phyloP scores from a whole-genome alignment of 1,140 invertebrate species.

The Cotesia glomerata region DNA sequence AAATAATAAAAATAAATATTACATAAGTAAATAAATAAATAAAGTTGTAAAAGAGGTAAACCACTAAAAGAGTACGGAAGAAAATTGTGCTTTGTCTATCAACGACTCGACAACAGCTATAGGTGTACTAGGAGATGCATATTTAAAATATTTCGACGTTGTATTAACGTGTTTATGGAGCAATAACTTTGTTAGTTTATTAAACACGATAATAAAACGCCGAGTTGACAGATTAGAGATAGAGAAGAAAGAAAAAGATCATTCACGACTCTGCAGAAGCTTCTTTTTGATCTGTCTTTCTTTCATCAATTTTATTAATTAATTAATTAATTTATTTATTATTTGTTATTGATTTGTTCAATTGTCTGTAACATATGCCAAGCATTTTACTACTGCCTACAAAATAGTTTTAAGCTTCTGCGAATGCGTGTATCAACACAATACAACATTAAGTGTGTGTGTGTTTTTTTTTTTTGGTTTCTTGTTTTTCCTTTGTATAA shows the following conservation, averaged over 20 bases:
- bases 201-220: constrained; percentile 42
- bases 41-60: constrained; percentile 36
- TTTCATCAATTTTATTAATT: neutral
- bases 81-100: constrained; percentile 61
- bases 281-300: constrained; percentile 20
- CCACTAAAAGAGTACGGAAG: constrained; percentile 41
- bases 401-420: constrained; percentile 39
- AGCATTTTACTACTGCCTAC: constrained; percentile 26
- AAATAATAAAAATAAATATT: constrained; percentile 26
- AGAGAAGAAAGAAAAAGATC: constrained; percentile 22
- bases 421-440: constrained; percentile 41
- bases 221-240: neutral
- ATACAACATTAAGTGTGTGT: constrained; percentile 44
- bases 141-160: constrained; percentile 44
- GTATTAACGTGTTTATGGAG: constrained; percentile 22
- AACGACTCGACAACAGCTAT: constrained; percentile 62
- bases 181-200: neutral
- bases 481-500: constrained; percentile 10
- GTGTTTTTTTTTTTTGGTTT: constrained; percentile 29
- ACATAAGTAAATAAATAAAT: constrained; percentile 30
- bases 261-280: constrained; percentile 49
- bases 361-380: constrained; percentile 15
- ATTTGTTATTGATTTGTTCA: neutral
- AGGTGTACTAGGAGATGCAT: constrained; percentile 55
- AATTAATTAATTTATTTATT: constrained; percentile 1